Evolutionary conservation across 2,113 vertebrate genomes (phyloP).

Genomic region (Bos indicus): DNA sequence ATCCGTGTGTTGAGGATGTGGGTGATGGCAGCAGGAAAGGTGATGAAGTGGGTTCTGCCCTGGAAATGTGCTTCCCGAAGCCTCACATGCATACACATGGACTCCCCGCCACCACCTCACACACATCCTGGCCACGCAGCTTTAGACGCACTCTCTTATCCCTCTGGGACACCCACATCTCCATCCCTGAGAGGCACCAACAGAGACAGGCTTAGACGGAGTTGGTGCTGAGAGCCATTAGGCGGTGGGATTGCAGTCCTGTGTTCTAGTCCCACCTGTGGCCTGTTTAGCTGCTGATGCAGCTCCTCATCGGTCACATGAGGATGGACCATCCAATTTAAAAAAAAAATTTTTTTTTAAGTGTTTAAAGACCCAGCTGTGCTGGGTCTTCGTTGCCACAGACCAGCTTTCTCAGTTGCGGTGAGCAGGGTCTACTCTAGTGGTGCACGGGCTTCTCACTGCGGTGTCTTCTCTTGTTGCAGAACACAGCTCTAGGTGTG

Average conservation of each 20-base stretch:
- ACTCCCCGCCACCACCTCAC: background rate
- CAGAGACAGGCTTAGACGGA: background rate
- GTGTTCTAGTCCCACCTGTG: background rate
- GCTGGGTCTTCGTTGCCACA: background rate
- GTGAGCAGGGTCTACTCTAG: background rate
- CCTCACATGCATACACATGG: background rate
- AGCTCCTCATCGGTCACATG: background rate
- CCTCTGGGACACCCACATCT: background rate
- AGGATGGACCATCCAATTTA: background rate
- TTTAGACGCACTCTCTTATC: background rate
- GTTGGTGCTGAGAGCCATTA: background rate
- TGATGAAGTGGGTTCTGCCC: background rate
- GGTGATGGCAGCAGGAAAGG: background rate
- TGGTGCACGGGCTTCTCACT: accelerated
- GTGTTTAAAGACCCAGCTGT: too few species aligned
- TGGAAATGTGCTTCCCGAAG: background rate
- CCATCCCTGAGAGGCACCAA: accelerated
- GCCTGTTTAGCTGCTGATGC: background rate
- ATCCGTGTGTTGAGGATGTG: background rate
- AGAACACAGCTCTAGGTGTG: background rate
- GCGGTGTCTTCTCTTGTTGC: background rate
- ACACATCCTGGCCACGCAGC: background rate
- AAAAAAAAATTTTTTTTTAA: background rate
- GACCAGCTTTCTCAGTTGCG: background rate
- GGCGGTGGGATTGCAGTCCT: background rate